Evolutionary conservation across 1,140 invertebrate species (phyloP).

Genomic region (Acyrthosiphon pisum): DNA sequence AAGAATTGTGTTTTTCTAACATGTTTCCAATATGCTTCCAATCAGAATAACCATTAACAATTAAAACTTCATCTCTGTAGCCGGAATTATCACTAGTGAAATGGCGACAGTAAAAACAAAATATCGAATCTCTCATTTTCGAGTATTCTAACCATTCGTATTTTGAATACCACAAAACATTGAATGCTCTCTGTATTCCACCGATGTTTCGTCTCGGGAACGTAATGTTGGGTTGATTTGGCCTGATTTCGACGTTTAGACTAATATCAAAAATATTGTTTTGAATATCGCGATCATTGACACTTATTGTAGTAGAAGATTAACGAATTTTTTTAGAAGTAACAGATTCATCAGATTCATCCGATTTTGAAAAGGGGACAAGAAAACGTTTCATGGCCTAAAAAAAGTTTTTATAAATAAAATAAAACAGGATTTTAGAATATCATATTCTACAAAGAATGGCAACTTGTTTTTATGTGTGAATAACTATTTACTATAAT

Average conservation of each 20-base stretch:
- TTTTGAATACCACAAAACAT: slow-evolving; percentile 11
- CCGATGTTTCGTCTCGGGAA: neutral
- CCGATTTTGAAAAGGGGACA: too few relatives aligned
- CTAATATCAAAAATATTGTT: neutral
- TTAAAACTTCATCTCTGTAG: too few relatives aligned
- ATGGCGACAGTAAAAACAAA: too few relatives aligned
- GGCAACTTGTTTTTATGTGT: too few relatives aligned
- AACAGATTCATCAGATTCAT: neutral
- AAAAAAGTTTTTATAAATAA: too few relatives aligned
- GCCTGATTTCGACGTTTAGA: neutral
- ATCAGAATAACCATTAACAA: neutral
- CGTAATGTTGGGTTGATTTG: neutral
- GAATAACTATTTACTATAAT: too few relatives aligned
- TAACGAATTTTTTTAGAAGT: neutral
- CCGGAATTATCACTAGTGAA: neutral
- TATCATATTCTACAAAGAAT: too few relatives aligned
- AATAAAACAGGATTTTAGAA: too few relatives aligned
- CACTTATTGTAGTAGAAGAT: neutral
- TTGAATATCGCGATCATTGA: neutral
- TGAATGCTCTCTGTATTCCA: slow-evolving; percentile 3
- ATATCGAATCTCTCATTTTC: slow-evolving; percentile 17
- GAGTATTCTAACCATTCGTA: slow-evolving; percentile 17
- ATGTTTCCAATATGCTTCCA: neutral
- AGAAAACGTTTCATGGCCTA: too few relatives aligned
- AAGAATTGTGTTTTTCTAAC: neutral